phyloP scores from a whole-genome alignment of 2,797 vertebrate genomes.

The Tinamus major region DNA sequence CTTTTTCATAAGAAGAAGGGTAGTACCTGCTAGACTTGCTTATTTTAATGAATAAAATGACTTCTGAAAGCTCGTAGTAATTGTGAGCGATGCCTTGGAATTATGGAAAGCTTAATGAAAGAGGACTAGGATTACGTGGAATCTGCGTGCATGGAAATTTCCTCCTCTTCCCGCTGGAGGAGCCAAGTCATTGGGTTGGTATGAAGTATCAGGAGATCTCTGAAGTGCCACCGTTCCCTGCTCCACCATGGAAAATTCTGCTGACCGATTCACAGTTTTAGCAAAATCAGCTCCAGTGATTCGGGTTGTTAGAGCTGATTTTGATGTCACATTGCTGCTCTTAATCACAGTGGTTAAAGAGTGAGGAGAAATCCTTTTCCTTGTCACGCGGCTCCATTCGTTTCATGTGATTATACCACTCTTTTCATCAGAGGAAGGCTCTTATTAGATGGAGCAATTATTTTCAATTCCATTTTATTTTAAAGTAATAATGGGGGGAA shows the following conservation, averaged over 20 bases:
- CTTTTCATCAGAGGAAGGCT: not conserved
- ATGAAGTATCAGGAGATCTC: not conserved
- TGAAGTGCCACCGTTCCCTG: not conserved
- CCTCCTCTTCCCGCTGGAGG: not conserved
- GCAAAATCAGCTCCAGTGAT: not conserved
- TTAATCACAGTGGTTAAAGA: not conserved
- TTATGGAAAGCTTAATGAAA: not conserved
- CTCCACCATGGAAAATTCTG: not conserved
- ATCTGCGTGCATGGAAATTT: not conserved
- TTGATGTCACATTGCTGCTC: not conserved
- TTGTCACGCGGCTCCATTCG: accelerated
- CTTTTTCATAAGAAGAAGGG: no score
- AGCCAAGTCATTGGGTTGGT: not conserved
- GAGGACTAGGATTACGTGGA: not conserved
- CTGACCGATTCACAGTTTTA: not conserved
- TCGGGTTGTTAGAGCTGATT: not conserved
- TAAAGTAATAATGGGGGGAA: not conserved
- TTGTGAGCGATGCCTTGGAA: not conserved
- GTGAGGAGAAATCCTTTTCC: not conserved
- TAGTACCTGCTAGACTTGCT: not conserved
- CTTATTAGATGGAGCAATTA: not conserved
- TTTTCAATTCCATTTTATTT: not conserved
- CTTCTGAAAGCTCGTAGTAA: not conserved
- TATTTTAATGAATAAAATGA: not conserved
- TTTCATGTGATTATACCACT: not conserved